Evolutionary conservation across 1,140 invertebrate species (phyloP), one percentile per base, ranked within the genome.

Genomic region (Conopomorpha cramerella): DNA sequence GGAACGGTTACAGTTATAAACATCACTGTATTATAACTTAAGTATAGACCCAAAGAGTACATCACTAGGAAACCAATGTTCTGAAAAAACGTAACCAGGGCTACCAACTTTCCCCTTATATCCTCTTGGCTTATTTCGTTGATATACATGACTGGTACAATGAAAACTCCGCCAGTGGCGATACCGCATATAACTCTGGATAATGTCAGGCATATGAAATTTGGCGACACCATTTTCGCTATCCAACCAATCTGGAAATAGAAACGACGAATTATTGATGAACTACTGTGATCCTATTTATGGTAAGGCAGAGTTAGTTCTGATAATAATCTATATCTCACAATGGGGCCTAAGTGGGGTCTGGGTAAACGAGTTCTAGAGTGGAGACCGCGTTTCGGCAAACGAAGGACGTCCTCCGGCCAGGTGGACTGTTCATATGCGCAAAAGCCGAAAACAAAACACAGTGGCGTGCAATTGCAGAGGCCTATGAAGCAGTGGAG

Each of bases 21-120:
- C 7, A 30, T 6, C 7, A 30, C 28, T 6, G 28, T 30, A 13
- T 30, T 8, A 67, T 71, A 84, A 26, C 62, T 52, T 8, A 78
- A 18, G 8, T 51, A 46, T 4, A 76, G 46, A 8, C 84, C 85
- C 2, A 82, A 26, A 3, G 71, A 49, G 45, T 81, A 86, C 2
- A 67, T 67, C 3, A 68, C 7, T 0, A 85, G 46, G 23, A 85
- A 78, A 0, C 84, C 85, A 3, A 78, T 43, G 23, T 81, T 84
- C 6, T 84, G 52, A 2, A 67, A 49, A 4, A 86, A 57, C 0
- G 63, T 40, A 26, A 77, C 1, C 3, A 80, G 55, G 4, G 80
- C 78, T 2, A 81, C 80, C 2, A 85, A 39, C 19, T 72, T 57
- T 0, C 85, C 84, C 11, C 84, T 49, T n/a, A 78, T 63, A 3